Evolutionary conservation across 2,797 vertebrate genomes (phyloP).

Genomic region (Pseudochaenichthys georgianus): DNA sequence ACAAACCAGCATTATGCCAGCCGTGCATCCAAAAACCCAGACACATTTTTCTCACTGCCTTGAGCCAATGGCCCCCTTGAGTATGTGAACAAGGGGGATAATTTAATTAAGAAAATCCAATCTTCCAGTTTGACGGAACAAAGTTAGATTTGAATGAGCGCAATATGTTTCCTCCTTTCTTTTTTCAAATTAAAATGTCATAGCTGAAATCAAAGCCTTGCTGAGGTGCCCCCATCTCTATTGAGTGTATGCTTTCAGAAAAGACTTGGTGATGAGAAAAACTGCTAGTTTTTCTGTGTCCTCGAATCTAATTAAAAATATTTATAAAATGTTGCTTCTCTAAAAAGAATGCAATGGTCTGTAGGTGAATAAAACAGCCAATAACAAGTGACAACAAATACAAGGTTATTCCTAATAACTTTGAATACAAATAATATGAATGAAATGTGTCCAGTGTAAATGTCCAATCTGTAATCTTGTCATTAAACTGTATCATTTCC

Average conservation of each 20-base stretch:
- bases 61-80: slow-evolving; percentile 91
- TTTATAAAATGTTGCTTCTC: slow-evolving; percentile 53
- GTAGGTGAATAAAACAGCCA: slow-evolving; percentile 46
- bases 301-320: slow-evolving; percentile 72
- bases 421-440: slow-evolving; percentile 27
- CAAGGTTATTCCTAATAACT: slow-evolving; percentile 33
- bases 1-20: slow-evolving; percentile 86
- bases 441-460: slow-evolving; percentile 21
- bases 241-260: slow-evolving; percentile 68
- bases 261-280: slow-evolving; percentile 61
- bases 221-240: slow-evolving; percentile 74
- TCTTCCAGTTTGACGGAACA: slow-evolving; percentile 89
- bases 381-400: slow-evolving; percentile 20
- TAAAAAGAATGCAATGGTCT: slow-evolving; percentile 38
- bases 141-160: slow-evolving; percentile 87
- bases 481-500: slow-evolving; percentile 43
- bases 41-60: slow-evolving; percentile 93
- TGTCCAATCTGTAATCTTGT: slow-evolving; percentile 10
- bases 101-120: slow-evolving; percentile 92
- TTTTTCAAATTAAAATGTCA: slow-evolving; percentile 85
- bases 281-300: slow-evolving; percentile 57
- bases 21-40: slow-evolving; percentile 86
- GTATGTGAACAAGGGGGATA: slow-evolving; percentile 97
- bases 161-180: slow-evolving; percentile 83
- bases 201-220: slow-evolving; percentile 84